phyloP scores from a whole-genome alignment of 2,113 vertebrate genomes.

The Crotalus horridus region DNA sequence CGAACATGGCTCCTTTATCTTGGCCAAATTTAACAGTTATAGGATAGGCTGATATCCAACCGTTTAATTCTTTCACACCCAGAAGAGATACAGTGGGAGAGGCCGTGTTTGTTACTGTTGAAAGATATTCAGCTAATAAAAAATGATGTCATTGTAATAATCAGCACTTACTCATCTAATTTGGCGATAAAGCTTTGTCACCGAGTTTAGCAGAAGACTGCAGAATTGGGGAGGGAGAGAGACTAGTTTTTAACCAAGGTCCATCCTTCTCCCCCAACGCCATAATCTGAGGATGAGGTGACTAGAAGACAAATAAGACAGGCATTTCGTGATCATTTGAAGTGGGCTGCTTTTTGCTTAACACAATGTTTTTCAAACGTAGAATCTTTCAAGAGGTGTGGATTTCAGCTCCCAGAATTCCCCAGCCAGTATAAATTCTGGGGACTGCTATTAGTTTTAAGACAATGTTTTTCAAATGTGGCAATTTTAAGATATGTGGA shows the following conservation, averaged over 20 bases:
- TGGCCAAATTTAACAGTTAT: background rate
- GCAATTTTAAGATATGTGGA: background rate
- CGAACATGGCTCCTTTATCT: background rate
- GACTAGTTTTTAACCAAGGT: background rate
- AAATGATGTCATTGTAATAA: background rate
- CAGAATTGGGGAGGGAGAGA: background rate
- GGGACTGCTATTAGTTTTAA: background rate
- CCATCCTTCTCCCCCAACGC: background rate
- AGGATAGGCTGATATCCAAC: background rate
- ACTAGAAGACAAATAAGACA: background rate
- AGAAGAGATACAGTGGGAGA: background rate
- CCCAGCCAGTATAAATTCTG: too few species aligned
- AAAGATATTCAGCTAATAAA: background rate
- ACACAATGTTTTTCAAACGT: background rate
- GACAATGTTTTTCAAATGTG: background rate
- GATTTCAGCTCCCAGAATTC: background rate
- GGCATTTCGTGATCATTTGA: background rate
- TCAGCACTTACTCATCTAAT: background rate
- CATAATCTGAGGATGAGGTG: background rate
- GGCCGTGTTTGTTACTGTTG: background rate
- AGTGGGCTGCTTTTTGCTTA: background rate
- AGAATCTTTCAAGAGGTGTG: background rate
- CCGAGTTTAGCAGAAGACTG: background rate
- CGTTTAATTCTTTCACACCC: background rate
- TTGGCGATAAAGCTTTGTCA: background rate